A percentile compares a stretch with the other conserved stretches of the same genome.
phyloP scores from a whole-genome alignment of 2,888 invertebrate genomes.

The Macrophya annulata region DNA sequence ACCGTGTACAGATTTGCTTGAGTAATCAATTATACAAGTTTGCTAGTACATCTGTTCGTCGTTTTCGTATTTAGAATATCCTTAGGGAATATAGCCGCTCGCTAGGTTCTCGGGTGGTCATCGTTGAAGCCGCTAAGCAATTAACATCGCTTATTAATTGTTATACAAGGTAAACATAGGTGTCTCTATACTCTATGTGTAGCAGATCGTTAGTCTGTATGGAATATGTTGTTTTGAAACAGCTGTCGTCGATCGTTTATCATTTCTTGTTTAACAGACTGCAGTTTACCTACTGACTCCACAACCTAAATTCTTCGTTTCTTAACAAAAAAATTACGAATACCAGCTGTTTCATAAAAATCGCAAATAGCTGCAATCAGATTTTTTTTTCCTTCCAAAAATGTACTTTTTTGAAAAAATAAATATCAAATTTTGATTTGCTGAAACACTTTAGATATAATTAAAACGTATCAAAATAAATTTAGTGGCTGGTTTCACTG shows the following conservation, averaged over 20 bases:
- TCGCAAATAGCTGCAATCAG: no score
- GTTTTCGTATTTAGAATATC: constrained; percentile 32
- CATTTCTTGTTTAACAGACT: not conserved
- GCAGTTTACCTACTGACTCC: not conserved
- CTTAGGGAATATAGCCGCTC: constrained; percentile 46
- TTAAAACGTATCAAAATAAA: not conserved
- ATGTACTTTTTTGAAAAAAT: not conserved
- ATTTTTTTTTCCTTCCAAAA: not conserved
- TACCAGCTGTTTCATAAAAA: not conserved
- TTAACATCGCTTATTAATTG: constrained; percentile 71
- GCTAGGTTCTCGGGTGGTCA: constrained; percentile 55
- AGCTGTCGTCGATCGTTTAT: constrained; percentile 39
- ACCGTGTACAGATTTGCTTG: constrained; percentile 52
- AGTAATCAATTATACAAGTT: constrained; percentile 57
- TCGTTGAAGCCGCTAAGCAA: constrained; percentile 63
- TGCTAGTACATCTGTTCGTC: constrained; percentile 49
- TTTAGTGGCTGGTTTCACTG: constrained; percentile 11
- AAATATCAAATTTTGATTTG: no score
- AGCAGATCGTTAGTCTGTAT: constrained; percentile 18
- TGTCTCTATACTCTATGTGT: not conserved
- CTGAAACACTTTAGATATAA: not conserved
- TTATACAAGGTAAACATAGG: constrained; percentile 30
- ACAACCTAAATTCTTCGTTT: not conserved
- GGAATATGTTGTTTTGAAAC: constrained; percentile 34
- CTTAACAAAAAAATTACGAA: not conserved